Evolutionary conservation across 2,113 vertebrate species (phyloP).

Genomic region (Chelonoidis abingdonii): DNA sequence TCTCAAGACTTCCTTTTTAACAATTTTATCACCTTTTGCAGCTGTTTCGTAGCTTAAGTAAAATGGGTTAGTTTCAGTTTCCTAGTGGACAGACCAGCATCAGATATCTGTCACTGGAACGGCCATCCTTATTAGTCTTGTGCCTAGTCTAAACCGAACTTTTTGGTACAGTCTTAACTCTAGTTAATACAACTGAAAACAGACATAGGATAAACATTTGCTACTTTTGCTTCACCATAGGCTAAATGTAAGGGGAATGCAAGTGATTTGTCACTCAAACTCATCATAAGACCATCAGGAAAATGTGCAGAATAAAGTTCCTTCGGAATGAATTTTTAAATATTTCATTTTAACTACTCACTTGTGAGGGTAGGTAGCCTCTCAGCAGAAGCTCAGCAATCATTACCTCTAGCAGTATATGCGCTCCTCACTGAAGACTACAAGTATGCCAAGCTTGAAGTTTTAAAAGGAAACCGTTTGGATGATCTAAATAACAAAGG

Average conservation of each 20-base stretch:
- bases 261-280: not conserved
- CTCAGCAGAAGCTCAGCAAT: not conserved
- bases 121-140: not conserved
- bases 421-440: not conserved
- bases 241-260: not conserved
- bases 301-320: not conserved
- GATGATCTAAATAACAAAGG: not conserved
- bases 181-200: not conserved
- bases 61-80: not conserved
- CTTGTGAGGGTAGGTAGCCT: not conserved
- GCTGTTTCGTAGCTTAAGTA: not conserved
- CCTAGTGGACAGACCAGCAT: not conserved
- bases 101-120: not conserved
- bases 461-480: not conserved
- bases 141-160: not conserved
- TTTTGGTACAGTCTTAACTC: not conserved
- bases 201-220: not conserved
- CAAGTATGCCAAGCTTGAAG: not conserved
- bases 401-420: not conserved
- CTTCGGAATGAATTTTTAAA: not conserved
- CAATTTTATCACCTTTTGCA: not conserved
- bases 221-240: not conserved
- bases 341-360: not conserved
- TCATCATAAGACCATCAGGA: not conserved
- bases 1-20: not conserved